Base-by-base conservation (phyloP, 2,888 invertebrate species). In the Onchidella celtica region DNA sequence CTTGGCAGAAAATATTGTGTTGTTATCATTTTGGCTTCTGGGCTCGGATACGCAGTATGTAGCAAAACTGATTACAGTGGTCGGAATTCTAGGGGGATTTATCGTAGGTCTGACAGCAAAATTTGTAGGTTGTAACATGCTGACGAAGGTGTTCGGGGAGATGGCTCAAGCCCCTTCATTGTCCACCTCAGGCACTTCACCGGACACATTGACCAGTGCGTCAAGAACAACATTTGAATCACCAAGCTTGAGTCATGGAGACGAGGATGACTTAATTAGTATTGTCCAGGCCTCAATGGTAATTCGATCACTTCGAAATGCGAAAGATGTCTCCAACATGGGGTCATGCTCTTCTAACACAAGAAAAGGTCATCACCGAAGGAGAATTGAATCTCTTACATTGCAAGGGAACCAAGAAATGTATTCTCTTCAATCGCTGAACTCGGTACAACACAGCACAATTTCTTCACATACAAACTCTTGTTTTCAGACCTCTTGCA, bases 21-120 rank as follows among this genome's bases (percentile, higher is more conserved):
- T 90, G 86, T 85, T 86, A 34, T 88, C 88, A n/a, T 83, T 86
- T 4, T 90, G 90, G 90, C 84, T 90, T 83, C 75, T 90, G 27
- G 84, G 81, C 6, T 85, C 88, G 0, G 68, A 85, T 11, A 61
- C 73, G 65, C 84, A 83, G 34, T 88, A 89, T 57, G 74, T 85
- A 27, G 82, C 85, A 69, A 87, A 88, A 65, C 80, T 90, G n/a
- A 69, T 86, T 27, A 83, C 86, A 1, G 86, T 88, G n/a, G 84
- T 89, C 17, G 70, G 85, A 6, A 76, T 90, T 14, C 77, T 90
- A 6, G 78, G 86, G 17, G 82, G 84, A 17, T 90, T 89, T 78
- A 85, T 89, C 9, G 81, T 87, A 32, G 89, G 89, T 29, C 82
- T 89, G 55, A 85, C 89, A 21, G 75, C 88, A 21, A 89, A 89